Evolutionary conservation across 2,888 invertebrate genomes (phyloP).

Genomic region (Drosophila austrosaltans): DNA sequence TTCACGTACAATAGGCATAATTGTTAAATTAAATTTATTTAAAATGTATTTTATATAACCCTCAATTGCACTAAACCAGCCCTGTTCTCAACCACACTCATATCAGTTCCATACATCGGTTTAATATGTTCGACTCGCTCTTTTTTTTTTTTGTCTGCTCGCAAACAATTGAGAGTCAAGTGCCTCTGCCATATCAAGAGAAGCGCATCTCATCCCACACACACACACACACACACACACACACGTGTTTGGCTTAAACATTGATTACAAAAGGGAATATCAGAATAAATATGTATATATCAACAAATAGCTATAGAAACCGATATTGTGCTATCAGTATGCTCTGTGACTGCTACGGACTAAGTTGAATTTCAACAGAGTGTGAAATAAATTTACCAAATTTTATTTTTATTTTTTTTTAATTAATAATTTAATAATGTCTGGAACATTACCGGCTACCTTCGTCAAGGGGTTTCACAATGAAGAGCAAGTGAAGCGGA

Average conservation of each 20-base stretch:
- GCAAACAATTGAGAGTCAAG: background rate
- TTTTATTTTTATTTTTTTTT: background rate
- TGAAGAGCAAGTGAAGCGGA: conserved; percentile 85
- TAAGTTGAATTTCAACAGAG: conserved; percentile 17
- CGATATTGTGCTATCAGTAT: conserved; percentile 31
- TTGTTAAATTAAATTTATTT: no score
- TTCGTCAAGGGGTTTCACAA: conserved; percentile 88
- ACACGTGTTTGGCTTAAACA: background rate
- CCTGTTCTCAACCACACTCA: background rate
- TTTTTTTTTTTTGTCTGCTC: background rate
- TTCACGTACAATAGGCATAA: no score
- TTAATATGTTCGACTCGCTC: background rate
- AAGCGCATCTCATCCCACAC: background rate
- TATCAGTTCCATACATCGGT: background rate
- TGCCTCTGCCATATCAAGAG: conserved; percentile 8
- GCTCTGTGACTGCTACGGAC: background rate
- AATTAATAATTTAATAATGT: conserved; percentile 37
- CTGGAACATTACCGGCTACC: conserved; percentile 84
- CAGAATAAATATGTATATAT: background rate
- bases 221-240: conserved; percentile 2
- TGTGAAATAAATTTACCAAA: conserved; percentile 9
- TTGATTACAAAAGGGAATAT: background rate
- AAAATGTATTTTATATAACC: background rate
- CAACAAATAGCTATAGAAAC: background rate
- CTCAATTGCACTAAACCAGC: conserved; percentile 6